phyloP scores from a whole-genome alignment of 1,140 invertebrate genomes.

The Heterodera schachtii region DNA sequence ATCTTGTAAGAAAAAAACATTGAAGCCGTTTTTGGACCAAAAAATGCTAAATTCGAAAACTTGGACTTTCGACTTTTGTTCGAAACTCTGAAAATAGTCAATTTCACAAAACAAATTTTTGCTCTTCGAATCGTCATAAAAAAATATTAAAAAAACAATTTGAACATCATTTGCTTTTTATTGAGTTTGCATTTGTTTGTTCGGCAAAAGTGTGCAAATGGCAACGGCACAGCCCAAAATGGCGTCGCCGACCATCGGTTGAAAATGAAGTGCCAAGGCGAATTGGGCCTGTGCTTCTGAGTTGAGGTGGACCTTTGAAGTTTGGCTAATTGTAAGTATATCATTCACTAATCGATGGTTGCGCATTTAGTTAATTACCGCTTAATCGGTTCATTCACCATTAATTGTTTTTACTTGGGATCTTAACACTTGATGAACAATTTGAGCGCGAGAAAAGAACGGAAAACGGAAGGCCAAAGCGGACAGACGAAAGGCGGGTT shows the following conservation, averaged over 20 bases:
- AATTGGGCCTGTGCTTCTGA: constrained; percentile 43
- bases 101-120: too few relatives aligned
- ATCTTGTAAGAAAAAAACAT: too few relatives aligned
- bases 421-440: constrained; percentile 30
- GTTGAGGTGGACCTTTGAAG: constrained; percentile 46
- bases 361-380: too few relatives aligned
- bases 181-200: neutral
- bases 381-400: too few relatives aligned
- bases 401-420: constrained; percentile 17
- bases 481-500: constrained; percentile 24
- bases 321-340: neutral
- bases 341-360: neutral
- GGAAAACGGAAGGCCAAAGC: constrained; percentile 29
- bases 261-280: constrained; percentile 48
- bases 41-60: too few relatives aligned
- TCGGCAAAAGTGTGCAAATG: constrained; percentile 24
- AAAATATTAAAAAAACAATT: too few relatives aligned
- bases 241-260: constrained; percentile 49
- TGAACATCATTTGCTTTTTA: too few relatives aligned
- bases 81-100: too few relatives aligned
- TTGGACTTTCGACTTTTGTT: too few relatives aligned
- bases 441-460: constrained; percentile 25
- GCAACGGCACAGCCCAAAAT: constrained; percentile 43
- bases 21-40: too few relatives aligned
- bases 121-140: too few relatives aligned